Percentiles rank a stretch among this genome's conserved stretches.
phyloP scores from a whole-genome alignment of 2,797 vertebrate species.

The Cirrhinus mrigala region DNA sequence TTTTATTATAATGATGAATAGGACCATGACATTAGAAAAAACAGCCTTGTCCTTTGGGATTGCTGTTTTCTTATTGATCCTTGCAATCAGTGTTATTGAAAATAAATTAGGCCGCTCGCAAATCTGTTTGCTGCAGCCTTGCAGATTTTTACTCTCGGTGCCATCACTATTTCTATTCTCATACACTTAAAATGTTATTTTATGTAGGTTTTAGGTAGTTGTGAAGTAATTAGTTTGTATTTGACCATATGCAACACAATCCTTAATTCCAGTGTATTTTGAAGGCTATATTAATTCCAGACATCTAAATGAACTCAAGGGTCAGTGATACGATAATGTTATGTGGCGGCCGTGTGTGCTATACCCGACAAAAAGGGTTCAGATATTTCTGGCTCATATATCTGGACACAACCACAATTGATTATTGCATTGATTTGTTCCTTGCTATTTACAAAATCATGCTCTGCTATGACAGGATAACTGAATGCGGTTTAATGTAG shows the following conservation, averaged over 20 bases:
- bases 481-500: conserved; percentile 53
- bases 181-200: background rate
- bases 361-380: conserved; percentile 6
- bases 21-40: conserved; percentile 72
- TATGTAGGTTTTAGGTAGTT: background rate
- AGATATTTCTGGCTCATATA: conserved; percentile 42
- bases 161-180: background rate
- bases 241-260: background rate
- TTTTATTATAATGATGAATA: conserved; percentile 70
- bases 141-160: background rate
- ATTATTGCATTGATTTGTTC: conserved; percentile 57
- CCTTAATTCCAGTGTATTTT: background rate
- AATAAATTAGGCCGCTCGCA: conserved; percentile 81
- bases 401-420: conserved; percentile 47
- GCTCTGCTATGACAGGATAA: conserved; percentile 51
- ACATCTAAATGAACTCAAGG: background rate
- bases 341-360: conserved; percentile 7
- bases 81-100: conserved; percentile 80
- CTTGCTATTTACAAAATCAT: conserved; percentile 51
- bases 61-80: conserved; percentile 80
- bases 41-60: conserved; percentile 77
- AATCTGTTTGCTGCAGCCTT: conserved; percentile 70
- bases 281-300: background rate
- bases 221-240: background rate
- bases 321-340: conserved; percentile 11